These are phyloP conservation scores for Pogona vitticeps DNA, from an alignment of 2,113 vertebrate genomes.

Conservation along the genomic window DNA sequence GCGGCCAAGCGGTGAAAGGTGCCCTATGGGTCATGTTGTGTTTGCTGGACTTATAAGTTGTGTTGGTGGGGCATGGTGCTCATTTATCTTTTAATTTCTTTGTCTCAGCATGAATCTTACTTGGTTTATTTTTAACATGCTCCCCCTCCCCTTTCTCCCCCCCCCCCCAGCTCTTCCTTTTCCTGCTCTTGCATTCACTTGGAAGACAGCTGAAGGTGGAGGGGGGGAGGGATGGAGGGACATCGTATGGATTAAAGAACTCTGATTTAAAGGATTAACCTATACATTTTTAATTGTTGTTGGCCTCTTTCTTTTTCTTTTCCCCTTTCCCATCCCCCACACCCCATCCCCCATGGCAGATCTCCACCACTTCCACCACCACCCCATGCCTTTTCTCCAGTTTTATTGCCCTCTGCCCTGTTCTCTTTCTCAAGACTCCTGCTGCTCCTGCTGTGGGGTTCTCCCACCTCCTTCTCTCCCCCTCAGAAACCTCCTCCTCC, in stretches of 20 bases:
- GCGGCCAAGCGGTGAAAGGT: not conserved
- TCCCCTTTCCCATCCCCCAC: not conserved
- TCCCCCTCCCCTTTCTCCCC: not conserved
- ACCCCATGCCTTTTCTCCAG: not conserved
- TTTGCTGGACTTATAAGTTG: not conserved
- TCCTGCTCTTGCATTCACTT: not conserved
- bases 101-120: not conserved
- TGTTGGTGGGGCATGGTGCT: not conserved
- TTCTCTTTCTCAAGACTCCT: not conserved
- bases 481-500: constrained; percentile 5
- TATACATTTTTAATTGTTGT: too few relatives aligned
- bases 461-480: not conserved
- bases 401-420: not conserved
- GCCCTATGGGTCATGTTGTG: not conserved
- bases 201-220: not conserved
- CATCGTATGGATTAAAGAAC: not conserved
- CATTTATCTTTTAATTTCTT: not conserved
- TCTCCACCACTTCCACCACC: too few relatives aligned
- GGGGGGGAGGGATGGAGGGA: too few relatives aligned
- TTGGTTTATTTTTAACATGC: not conserved
- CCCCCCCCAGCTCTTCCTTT: not conserved
- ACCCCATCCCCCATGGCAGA: not conserved
- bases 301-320: not conserved
- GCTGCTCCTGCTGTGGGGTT: not conserved
- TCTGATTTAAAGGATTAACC: not conserved